phyloP scores from a whole-genome alignment of 1,140 invertebrate genomes.

The Pollicipes pollicipes region DNA sequence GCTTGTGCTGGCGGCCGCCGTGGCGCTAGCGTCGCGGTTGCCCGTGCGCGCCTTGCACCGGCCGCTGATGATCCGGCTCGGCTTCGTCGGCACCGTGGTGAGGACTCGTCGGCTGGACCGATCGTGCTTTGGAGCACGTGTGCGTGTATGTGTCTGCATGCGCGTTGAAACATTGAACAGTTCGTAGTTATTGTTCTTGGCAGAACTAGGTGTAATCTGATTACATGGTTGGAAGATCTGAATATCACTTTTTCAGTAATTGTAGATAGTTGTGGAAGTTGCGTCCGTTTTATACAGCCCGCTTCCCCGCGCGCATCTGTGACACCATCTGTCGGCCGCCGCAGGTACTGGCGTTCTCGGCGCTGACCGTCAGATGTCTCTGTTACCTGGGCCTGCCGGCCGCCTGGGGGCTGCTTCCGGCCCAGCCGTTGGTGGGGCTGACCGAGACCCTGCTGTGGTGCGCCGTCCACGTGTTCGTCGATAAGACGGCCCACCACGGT shows the following conservation, averaged over 20 bases:
- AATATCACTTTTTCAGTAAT: no score
- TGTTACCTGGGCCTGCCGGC: neutral
- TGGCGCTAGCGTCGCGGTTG: neutral
- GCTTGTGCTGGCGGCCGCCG: neutral
- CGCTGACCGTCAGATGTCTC: neutral
- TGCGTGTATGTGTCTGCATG: no score
- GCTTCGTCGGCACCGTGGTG: neutral
- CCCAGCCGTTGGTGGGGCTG: neutral
- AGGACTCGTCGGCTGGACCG: no score
- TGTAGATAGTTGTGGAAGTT: no score
- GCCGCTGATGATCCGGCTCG: neutral
- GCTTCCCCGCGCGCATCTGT: no score
- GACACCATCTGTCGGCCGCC: no score
- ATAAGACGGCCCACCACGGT: neutral
- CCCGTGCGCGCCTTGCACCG: neutral
- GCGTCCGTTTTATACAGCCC: no score
- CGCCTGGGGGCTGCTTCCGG: neutral
- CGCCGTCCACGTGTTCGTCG: neutral
- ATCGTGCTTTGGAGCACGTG: no score
- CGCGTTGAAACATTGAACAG: no score
- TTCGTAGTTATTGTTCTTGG: no score
- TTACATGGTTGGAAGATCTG: no score
- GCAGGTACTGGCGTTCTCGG: neutral
- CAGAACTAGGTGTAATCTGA: no score
- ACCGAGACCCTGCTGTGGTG: neutral